Conservation (phyloP, 1,140 invertebrate genomes). For the Aphelenchoides fujianensis region DNA sequence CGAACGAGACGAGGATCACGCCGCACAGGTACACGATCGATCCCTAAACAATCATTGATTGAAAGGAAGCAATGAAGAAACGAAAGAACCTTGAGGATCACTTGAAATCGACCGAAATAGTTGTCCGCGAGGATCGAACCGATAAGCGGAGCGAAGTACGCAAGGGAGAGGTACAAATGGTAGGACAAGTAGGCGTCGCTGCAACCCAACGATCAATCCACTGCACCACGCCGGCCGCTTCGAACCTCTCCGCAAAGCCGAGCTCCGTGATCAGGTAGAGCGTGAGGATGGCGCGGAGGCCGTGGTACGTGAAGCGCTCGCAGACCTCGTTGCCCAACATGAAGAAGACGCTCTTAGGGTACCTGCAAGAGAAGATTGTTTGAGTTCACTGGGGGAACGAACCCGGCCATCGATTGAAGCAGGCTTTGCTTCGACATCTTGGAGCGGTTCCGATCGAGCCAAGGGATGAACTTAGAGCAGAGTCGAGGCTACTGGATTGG, state of each 20-base stretch:
- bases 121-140: conserved; percentile 85
- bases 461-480: background rate
- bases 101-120: conserved; percentile 76
- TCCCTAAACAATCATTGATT: background rate
- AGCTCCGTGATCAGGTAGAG: conserved; percentile 57
- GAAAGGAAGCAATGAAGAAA: conserved; percentile 54
- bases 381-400: too few species aligned
- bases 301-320: conserved; percentile 91
- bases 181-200: conserved; percentile 74
- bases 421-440: background rate
- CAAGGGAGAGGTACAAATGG: conserved; percentile 78
- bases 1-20: conserved; percentile 76
- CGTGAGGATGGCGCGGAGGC: conserved; percentile 71
- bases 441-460: too few species aligned
- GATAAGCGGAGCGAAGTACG: conserved; percentile 81
- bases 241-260: conserved; percentile 69
- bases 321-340: conserved; percentile 93
- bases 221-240: too few species aligned
- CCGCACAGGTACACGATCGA: conserved; percentile 86
- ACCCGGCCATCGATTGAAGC: background rate
- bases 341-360: conserved; percentile 82
- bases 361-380: too few species aligned
- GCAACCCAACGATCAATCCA: conserved; percentile 30
- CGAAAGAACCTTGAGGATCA: conserved; percentile 63
- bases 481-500: too few species aligned